Base-by-base conservation (phyloP, 2,113 vertebrate genomes). In the Physeter macrocephalus region DNA sequence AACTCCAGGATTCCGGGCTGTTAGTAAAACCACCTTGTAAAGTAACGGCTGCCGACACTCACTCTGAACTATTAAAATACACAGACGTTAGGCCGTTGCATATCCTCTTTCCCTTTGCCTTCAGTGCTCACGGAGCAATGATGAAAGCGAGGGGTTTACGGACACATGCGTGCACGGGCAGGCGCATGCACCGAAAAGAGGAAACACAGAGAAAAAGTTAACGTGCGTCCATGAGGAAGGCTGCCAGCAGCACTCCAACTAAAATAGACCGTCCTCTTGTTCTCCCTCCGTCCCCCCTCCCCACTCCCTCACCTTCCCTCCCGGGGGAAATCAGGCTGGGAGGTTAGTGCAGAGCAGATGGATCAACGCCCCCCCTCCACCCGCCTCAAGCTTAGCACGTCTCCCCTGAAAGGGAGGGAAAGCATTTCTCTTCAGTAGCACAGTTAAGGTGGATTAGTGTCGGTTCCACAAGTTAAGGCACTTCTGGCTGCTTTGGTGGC, bases 181-280 rank as follows among this genome's bases (percentile, higher is more conserved):
- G 57, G 90, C 69, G 92, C 95, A 82, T 49, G 92, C 14, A 34
- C 69, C 23, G 21, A 46, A 25, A 78, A 95, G 91, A 96, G 43
- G 97, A 97, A 98, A 97, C 67, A 74, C 92, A 96, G 95, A n/a
- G 49, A 74, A 57, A 96, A 66, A 59, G 97, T 96, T 95, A 97
- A 95, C 54, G 8, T 39, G n/a, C 0, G 98, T 98, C 98, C 97
- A 82, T 91, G 92, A 98, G 98, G 98, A 99, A 98, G 98, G 99
- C 99, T 98, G 99, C 99, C 99, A 94, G 99, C 99, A 99, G 99
- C 99, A 6, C 98, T 99, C 99, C 98, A 95, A 96, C 93, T 98
- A 99, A 97, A 91, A 98, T 34, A 94, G 59, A 94, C 95, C 74
- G 94, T 98, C 95, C 87, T 54, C 85, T 72, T 15, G 36, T 3